These are phyloP conservation scores for Takifugu rubripes DNA, from an alignment of 2,797 vertebrate species.

Conservation along the genomic window DNA sequence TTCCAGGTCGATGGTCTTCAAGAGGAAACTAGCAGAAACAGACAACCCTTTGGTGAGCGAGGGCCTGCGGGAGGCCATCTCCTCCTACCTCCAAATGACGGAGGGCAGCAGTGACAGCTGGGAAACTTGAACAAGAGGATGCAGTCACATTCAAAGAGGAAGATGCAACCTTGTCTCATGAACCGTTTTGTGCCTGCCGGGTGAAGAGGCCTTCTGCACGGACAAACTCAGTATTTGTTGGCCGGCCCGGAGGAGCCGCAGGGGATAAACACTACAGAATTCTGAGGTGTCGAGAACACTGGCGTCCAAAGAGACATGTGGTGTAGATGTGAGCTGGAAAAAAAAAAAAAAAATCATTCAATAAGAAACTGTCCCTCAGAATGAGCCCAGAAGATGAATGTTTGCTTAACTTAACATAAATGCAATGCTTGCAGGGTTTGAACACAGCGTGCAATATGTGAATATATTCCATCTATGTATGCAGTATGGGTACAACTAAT, in stretches of 20 bases:
- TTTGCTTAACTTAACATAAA: no score
- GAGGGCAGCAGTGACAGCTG: conserved; percentile 60
- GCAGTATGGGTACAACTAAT: no score
- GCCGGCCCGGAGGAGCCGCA: neutral
- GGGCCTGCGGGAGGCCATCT: conserved; percentile 84
- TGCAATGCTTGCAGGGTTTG: no score
- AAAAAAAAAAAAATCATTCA: neutral
- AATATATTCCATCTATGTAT: no score
- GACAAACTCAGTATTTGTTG: neutral
- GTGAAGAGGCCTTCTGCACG: neutral
- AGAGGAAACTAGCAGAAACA: conserved; percentile 35
- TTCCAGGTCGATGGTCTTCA: conserved; percentile 77
- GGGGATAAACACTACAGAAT: conserved; percentile 48
- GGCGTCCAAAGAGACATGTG: conserved; percentile 1
- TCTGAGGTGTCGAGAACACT: conserved; percentile 5
- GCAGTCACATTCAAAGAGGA: conserved; percentile 37
- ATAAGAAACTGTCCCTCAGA: neutral
- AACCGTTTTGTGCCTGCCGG: conserved; percentile 4
- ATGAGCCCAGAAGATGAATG: no score
- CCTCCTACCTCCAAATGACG: conserved; percentile 84
- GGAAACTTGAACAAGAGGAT: conserved; percentile 53
- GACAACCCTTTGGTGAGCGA: conserved; percentile 80
- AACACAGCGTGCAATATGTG: no score
- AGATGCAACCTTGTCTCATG: conserved; percentile 4
- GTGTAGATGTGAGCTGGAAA: conserved; percentile 1